Base-by-base conservation (phyloP, 2,888 invertebrate genomes). In the Pseudolycoriella hygida region DNA sequence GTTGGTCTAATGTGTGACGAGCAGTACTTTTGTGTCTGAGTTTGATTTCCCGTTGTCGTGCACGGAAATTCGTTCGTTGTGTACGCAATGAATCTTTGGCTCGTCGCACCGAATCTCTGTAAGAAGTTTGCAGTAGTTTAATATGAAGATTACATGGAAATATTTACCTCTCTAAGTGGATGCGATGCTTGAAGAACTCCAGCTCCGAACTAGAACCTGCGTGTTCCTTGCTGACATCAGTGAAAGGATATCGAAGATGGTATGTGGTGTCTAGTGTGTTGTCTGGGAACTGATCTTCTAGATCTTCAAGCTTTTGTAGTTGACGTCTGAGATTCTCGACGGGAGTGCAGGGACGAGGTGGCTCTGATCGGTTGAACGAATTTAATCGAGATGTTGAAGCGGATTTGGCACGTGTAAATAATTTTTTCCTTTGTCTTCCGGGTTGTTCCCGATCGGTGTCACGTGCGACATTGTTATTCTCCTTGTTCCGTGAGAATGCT, bases 131-230 rank as follows among this genome's bases (percentile, higher is more conserved):
- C n/a, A n/a, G n/a, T n/a, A n/a, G n/a, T n/a, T n/a, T n/a, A n/a
- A n/a, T 8, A 25, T 25, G 8, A 4, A 25, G 5, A 25, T 6
- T 25, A 4, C 25, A 25, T 25, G 25, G 25, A 25, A 25, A 25
- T 25, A 25, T 8, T 25, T 25, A 25, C 25, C 25, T 66, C 57
- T 86, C 86, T 37, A 86, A 68, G 52, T 85, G 74, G 42, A 86
- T 83, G 44, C 86, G 75, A 57, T 86, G 85, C 41, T 84, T 74
- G 55, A 86, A 84, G 67, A 86, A 86, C 60, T 86, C 86, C 44
- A 86, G 60, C 56, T 86, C 86, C 17, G 84, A 75, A 43, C 72
- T 70, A 39, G 56, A 54, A 18, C 67, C 69, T 3, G 56, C 59
- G 47, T 59, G 62, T 30, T 65, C 62, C 34, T 60, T 61, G 12